Conservation (phyloP, 2,113 vertebrate species). For the Fregetta grallaria region DNA sequence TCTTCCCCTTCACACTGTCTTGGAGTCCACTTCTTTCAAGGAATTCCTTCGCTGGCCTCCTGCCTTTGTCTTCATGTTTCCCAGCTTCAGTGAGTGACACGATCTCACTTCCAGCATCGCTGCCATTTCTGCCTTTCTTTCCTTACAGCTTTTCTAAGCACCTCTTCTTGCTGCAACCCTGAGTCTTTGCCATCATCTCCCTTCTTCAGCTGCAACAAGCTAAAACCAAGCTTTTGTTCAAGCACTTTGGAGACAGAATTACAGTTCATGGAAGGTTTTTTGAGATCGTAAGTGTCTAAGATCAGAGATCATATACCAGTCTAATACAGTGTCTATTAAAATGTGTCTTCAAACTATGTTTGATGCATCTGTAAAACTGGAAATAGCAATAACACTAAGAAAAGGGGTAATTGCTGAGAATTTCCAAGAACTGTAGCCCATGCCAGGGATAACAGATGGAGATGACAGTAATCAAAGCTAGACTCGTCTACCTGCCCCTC, state of each 20-base stretch:
- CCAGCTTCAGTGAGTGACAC: background rate
- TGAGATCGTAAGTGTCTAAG: background rate
- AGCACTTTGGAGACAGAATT: background rate
- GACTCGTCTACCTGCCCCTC: background rate
- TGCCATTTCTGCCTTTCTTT: background rate
- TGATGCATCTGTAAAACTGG: background rate
- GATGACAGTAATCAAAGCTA: background rate
- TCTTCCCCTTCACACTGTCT: background rate
- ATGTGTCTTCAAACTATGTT: background rate
- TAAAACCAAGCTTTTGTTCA: background rate
- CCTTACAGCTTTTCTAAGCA: background rate
- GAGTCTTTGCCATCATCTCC: background rate
- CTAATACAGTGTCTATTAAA: background rate
- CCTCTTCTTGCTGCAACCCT: background rate
- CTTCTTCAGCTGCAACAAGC: background rate
- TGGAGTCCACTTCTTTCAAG: background rate
- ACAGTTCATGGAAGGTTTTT: background rate
- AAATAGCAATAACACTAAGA: background rate
- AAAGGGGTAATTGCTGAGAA: background rate
- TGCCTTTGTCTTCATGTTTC: background rate
- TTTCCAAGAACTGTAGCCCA: background rate
- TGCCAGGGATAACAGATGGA: background rate
- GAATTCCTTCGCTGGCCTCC: background rate
- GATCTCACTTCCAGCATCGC: accelerated
- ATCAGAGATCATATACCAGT: background rate